Percentiles rank a stretch among this genome's conserved stretches.
Evolutionary conservation across 2,113 vertebrate genomes (phyloP).

Genomic region (Ploceus nigricollis): DNA sequence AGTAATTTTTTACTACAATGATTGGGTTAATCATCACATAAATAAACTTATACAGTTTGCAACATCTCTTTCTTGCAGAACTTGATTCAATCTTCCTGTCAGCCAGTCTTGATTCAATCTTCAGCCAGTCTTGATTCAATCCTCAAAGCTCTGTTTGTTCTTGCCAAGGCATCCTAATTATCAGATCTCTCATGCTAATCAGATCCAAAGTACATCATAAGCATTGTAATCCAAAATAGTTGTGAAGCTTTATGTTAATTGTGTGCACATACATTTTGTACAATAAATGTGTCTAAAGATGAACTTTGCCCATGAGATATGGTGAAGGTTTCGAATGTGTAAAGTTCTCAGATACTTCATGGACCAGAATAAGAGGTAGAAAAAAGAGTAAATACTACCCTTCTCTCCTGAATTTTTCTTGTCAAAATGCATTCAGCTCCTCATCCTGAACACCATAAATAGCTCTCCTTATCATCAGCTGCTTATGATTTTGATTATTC

Average conservation of each 20-base stretch:
- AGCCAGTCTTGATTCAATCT: not conserved
- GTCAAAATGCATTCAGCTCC: not conserved
- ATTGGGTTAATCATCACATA: not conserved
- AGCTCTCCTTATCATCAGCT: not conserved
- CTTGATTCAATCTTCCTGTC: not conserved
- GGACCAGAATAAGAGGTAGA: not conserved
- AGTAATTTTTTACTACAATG: not conserved
- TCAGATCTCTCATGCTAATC: not conserved
- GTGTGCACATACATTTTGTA: not conserved
- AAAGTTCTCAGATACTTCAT: not conserved
- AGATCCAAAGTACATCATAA: not conserved
- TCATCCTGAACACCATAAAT: not conserved
- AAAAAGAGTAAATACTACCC: not conserved
- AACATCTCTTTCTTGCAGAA: not conserved
- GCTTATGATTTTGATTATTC: not conserved
- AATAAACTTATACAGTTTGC: not conserved
- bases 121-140: not conserved
- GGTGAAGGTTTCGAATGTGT: rapidly evolving
- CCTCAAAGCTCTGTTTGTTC: not conserved
- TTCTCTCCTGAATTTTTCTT: not conserved
- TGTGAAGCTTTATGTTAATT: not conserved
- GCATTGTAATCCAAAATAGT: not conserved
- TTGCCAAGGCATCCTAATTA: not conserved
- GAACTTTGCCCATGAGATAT: not conserved
- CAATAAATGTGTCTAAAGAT: not conserved